Base-by-base conservation (phyloP, 2,797 vertebrate species). In the Ceryle rudis region DNA sequence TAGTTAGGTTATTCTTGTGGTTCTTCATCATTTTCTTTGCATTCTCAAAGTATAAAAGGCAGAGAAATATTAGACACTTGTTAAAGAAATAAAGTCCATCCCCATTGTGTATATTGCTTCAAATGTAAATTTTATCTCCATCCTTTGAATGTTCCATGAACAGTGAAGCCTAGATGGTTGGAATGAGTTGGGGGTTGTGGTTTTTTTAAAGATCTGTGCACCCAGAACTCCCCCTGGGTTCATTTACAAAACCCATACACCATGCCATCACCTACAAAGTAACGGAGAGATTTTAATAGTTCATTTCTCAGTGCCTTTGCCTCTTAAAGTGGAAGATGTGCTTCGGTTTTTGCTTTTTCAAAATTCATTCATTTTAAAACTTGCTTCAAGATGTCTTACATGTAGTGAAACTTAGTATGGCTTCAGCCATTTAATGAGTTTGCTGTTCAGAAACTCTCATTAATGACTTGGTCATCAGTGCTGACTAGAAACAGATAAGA, bases 391-490 rank as follows among this genome's bases (percentile, higher is more conserved):
- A 22, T 41, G 13, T 61, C 49, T 74, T 65, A 55, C 8, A 33
- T 10, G 64, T 26, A 57, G 14, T 18, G 83, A 64, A 95, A 67
- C 19, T 44, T 52, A 33, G 3, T 14, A 1, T 61, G 21, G 17
- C 74, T 78, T 75, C 67, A 85, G 25, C 28, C 20, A 39, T 70
- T 85, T 5, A 72, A 62, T 35, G 35, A 60, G 14, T 57, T 81
- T 60, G 35, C 33, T 0, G 0, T 82, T 82, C 37, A 67, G 42
- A 79, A 91, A 31, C 13, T 87, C 47, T 8, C 5, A 3, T 0
- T 33, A 72, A 41, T 51, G 29, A 54, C 28, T 79, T 4, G 3
- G 6, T 55, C 28, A 13, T 70, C 10, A 4, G 42, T 44, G 13
- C 29, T 58, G 35, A 12, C 46, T 62, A 39, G 47, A 47, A 77